Conservation (phyloP, 2,797 vertebrate genomes). For the Coccyzus lansbergi region DNA sequence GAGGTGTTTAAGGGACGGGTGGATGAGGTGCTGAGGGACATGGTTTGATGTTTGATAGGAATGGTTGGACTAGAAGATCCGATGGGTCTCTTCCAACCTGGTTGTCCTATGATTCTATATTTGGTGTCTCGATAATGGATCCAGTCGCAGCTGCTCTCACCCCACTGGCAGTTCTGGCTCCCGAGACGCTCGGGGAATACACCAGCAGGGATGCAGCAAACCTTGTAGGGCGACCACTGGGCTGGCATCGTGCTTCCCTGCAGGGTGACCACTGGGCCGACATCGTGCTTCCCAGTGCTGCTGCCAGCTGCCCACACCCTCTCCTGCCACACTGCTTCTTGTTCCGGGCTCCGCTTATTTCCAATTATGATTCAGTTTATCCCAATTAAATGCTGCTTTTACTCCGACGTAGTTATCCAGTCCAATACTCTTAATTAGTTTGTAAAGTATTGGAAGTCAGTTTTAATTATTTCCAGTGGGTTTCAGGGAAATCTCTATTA, state of each 20-base stretch:
- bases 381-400: constrained; percentile 63
- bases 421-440: constrained; percentile 71
- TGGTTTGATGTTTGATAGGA: too few species aligned
- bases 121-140: accelerated
- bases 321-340: not conserved
- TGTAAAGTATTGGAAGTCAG: constrained; percentile 68
- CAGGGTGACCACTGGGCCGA: not conserved
- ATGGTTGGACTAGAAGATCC: too few species aligned
- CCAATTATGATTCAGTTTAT: constrained; percentile 28
- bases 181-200: accelerated
- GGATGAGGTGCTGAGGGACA: too few species aligned
- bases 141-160: accelerated
- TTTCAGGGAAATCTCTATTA: constrained; percentile 67
- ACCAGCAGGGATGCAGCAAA: not conserved
- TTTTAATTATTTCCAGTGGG: constrained; percentile 70
- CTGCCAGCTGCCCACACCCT: not conserved
- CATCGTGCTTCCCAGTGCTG: accelerated
- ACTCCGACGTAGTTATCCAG: constrained; percentile 56
- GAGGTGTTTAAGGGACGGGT: too few species aligned
- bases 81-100: too few species aligned
- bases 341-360: not conserved
- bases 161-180: not conserved
- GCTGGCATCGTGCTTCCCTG: not conserved
- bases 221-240: accelerated
- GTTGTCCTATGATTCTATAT: too few species aligned